A percentile compares a stretch with the other conserved stretches of the same genome.
These are phyloP conservation scores for Podabrus alpinus DNA, from an alignment of 2,888 invertebrate genomes.

Conservation along the genomic window DNA sequence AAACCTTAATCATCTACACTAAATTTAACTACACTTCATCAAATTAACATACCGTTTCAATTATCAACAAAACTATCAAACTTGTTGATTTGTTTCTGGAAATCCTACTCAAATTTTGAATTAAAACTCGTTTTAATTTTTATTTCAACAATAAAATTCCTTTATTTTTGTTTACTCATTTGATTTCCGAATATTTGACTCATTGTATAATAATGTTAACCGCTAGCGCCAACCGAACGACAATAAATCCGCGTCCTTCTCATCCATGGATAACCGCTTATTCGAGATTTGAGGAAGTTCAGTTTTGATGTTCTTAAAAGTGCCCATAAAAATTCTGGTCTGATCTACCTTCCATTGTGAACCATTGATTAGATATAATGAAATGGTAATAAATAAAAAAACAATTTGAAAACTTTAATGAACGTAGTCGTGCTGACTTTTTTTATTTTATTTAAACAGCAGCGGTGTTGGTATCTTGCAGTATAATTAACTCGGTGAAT, in stretches of 20 bases:
- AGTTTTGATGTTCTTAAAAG: neutral
- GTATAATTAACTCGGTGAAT: constrained; percentile 11
- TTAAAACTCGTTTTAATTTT: neutral
- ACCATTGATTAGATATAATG: neutral
- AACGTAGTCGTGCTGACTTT: neutral
- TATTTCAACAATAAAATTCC: neutral
- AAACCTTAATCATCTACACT: neutral
- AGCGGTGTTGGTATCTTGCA: neutral
- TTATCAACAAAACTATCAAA: neutral
- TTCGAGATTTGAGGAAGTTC: neutral
- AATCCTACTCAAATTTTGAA: neutral
- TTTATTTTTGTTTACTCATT: neutral
- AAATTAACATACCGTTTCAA: neutral
- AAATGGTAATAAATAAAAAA: neutral
- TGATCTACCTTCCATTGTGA: neutral
- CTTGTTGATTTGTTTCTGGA: neutral
- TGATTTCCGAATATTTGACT: neutral
- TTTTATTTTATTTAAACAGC: neutral
- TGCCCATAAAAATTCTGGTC: neutral
- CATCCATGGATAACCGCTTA: neutral
- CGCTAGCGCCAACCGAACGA: neutral
- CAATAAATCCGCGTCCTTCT: neutral
- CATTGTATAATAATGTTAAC: neutral
- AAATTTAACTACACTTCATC: neutral
- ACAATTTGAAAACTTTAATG: neutral